Conservation (phyloP, 2,113 vertebrate genomes). For the Tupaia chinensis region DNA sequence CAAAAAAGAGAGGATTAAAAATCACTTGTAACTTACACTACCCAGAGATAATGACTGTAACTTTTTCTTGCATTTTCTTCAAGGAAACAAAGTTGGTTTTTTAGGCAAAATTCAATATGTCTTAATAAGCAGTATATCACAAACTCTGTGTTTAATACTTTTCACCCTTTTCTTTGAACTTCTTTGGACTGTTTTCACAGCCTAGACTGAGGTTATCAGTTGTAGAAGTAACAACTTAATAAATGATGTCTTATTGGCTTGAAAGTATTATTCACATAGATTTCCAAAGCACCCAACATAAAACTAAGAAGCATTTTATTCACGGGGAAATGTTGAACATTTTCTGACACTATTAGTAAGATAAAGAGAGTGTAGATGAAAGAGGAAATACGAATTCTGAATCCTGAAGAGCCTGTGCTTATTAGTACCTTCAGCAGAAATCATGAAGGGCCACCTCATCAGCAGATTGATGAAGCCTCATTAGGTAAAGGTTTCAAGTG, state of each 20-base stretch:
- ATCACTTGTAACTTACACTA: conserved; percentile 9
- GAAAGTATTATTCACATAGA: conserved; percentile 63
- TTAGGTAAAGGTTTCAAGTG: conserved; percentile 48
- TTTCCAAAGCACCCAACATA: conserved; percentile 57
- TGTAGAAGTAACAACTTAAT: conserved; percentile 54
- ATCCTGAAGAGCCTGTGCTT: conserved; percentile 51
- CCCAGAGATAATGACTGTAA: conserved; percentile 58
- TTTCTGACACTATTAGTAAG: conserved; percentile 67
- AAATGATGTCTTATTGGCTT: conserved; percentile 55
- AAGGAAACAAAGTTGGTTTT: conserved; percentile 22
- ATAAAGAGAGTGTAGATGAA: conserved; percentile 57
- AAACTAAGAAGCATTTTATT: conserved; percentile 49
- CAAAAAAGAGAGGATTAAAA: conserved; percentile 40
- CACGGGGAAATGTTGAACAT: conserved; percentile 57
- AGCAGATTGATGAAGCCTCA: conserved; percentile 59
- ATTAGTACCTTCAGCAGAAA: conserved; percentile 57
- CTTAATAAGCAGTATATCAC: conserved; percentile 59
- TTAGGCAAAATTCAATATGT: neutral
- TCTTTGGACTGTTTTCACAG: conserved; percentile 46
- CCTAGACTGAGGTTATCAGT: conserved; percentile 13
- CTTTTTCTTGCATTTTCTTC: conserved; percentile 50
- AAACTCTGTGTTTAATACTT: conserved; percentile 32
- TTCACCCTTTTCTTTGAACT: conserved; percentile 36
- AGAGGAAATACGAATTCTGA: conserved; percentile 48
- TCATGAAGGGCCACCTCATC: conserved; percentile 18